Conservation (phyloP, 1,140 invertebrate genomes). For the Fopius arisanus region DNA sequence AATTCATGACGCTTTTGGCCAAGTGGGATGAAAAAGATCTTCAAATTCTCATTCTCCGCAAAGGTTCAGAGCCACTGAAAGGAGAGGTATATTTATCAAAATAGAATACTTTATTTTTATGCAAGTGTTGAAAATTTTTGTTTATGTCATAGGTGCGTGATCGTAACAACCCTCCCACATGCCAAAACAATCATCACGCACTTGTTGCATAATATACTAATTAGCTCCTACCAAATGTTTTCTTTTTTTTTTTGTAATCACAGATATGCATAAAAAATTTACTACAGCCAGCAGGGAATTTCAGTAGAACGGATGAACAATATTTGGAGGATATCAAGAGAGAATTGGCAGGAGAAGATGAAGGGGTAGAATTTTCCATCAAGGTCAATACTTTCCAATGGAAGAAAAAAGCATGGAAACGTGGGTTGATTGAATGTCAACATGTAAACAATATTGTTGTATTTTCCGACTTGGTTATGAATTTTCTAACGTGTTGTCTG, state of each 20-base stretch:
- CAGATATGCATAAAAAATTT: background rate
- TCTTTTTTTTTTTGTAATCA: background rate
- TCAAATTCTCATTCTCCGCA: too few relatives aligned
- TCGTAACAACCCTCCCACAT: too few relatives aligned
- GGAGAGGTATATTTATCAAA: too few relatives aligned
- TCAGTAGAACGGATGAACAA: background rate
- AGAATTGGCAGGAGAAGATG: background rate
- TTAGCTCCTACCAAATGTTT: too few relatives aligned
- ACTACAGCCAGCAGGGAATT: background rate
- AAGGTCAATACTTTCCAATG: background rate
- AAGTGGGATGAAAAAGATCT: too few relatives aligned
- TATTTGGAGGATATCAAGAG: background rate
- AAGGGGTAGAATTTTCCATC: background rate
- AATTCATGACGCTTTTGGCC: too few relatives aligned
- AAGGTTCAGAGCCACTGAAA: too few relatives aligned
- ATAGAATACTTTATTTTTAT: too few relatives aligned
- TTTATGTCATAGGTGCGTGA: too few relatives aligned
- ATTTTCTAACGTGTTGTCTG: background rate
- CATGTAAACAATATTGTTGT: background rate
- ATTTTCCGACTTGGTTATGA: background rate
- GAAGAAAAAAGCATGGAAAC: conserved; percentile 1
- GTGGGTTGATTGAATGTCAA: background rate
- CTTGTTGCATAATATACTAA: too few relatives aligned
- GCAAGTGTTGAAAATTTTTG: too few relatives aligned
- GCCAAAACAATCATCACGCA: too few relatives aligned